A percentile compares a stretch with the other conserved stretches of the same genome.
Conservation (phyloP, 2,113 vertebrate genomes). For the Bubo blakistoni region DNA sequence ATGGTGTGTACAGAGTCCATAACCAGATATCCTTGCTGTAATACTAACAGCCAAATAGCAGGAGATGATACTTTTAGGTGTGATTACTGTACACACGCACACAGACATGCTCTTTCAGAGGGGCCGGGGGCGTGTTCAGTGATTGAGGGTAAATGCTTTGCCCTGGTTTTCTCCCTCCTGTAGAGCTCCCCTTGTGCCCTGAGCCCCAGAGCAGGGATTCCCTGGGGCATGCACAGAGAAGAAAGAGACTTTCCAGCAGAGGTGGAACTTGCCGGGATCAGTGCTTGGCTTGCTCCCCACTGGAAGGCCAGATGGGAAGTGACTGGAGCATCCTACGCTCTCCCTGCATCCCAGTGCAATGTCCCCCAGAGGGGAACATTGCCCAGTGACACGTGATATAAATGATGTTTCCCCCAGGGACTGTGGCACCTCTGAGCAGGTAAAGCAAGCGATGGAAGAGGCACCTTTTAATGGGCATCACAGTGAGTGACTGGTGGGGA, state of each 20-base stretch:
- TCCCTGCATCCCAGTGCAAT: not conserved
- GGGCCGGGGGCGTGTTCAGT: accelerated
- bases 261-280: not conserved
- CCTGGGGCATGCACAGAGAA: not conserved
- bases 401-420: not conserved
- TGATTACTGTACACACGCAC: not conserved
- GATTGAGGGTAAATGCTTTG: not conserved
- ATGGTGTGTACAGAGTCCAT: not conserved
- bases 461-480: not conserved
- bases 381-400: not conserved
- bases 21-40: conserved; percentile 23
- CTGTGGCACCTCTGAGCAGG: not conserved
- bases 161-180: not conserved
- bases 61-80: not conserved
- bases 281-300: not conserved
- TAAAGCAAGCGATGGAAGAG: not conserved
- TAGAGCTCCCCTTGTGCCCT: not conserved
- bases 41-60: not conserved
- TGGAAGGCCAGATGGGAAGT: not conserved
- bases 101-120: not conserved
- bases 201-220: not conserved
- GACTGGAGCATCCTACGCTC: not conserved
- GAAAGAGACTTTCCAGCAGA: not conserved
- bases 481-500: not conserved
- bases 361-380: not conserved